These are phyloP conservation scores for Clinocottus analis DNA, from an alignment of 2,113 vertebrate species.

Conservation along the genomic window DNA sequence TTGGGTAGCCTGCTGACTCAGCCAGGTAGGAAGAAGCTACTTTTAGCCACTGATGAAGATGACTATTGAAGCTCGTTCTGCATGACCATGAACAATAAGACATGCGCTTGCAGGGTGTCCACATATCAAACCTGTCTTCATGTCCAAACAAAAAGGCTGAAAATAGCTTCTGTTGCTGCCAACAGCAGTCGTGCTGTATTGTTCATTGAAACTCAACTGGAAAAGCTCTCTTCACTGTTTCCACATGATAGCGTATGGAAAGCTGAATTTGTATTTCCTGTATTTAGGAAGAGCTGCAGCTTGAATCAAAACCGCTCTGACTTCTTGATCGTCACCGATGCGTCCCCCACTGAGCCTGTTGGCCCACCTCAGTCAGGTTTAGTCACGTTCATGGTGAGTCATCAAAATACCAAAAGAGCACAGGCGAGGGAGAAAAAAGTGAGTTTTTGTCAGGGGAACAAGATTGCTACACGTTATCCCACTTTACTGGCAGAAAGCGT, in stretches of 20 bases:
- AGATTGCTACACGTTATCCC: constrained; percentile 2
- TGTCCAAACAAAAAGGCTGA: background rate
- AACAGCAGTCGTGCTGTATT: background rate
- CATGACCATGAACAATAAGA: background rate
- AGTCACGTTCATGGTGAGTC: constrained; percentile 42
- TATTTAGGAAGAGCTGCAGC: background rate
- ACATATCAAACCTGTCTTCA: background rate
- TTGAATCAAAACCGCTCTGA: constrained; percentile 22
- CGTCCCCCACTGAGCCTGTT: constrained; percentile 30
- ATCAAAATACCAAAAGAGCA: constrained; percentile 39
- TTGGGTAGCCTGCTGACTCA: background rate
- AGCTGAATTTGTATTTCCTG: background rate
- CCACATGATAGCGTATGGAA: constrained; percentile 2
- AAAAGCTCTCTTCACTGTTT: background rate
- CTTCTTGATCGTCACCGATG: constrained; percentile 15
- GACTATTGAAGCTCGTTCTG: background rate
- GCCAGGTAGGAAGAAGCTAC: background rate
- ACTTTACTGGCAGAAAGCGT: background rate
- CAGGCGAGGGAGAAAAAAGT: background rate
- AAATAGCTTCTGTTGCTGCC: background rate
- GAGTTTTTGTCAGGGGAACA: constrained; percentile 5
- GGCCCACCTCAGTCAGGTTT: constrained; percentile 46
- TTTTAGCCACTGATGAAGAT: background rate
- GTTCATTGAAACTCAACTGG: background rate
- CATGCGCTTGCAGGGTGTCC: background rate